Evolutionary conservation across 2,113 vertebrate genomes (phyloP).

Genomic region (Callocephalon fimbriatum): DNA sequence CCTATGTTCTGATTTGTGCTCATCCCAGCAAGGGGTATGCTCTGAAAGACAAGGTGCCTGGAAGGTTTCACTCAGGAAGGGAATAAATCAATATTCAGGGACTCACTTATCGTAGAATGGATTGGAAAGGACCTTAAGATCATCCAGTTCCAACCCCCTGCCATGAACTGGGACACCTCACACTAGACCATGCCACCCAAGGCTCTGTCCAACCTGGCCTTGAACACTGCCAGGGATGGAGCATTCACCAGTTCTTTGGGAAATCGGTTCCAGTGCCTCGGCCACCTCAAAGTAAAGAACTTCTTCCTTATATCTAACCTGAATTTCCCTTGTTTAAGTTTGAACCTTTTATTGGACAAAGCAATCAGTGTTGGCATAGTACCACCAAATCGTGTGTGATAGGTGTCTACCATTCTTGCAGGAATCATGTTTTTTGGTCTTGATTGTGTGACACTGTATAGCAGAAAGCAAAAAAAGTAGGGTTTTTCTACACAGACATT

Average conservation of each 20-base stretch:
- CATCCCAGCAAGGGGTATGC: not conserved
- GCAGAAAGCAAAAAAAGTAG: conserved; percentile 4
- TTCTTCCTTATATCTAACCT: not conserved
- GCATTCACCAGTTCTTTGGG: not conserved
- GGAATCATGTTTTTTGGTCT: not conserved
- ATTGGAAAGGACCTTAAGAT: not conserved
- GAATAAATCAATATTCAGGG: not conserved
- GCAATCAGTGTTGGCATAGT: not conserved
- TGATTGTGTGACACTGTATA: not conserved
- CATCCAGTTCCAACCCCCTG: not conserved
- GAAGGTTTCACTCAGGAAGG: not conserved
- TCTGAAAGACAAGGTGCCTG: not conserved
- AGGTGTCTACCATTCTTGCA: not conserved
- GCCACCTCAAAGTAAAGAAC: too few relatives aligned
- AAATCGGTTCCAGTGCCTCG: not conserved
- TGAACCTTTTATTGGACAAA: not conserved
- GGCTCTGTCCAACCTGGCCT: not conserved
- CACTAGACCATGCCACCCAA: not conserved
- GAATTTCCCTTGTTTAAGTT: not conserved
- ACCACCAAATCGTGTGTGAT: conserved; percentile 14
- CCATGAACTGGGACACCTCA: not conserved
- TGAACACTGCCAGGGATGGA: not conserved
- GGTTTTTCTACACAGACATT: conserved; percentile 9
- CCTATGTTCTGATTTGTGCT: not conserved
- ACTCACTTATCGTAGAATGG: not conserved